Base-by-base conservation (phyloP, 2,113 vertebrate species). In the Lepidothrix coronata region DNA sequence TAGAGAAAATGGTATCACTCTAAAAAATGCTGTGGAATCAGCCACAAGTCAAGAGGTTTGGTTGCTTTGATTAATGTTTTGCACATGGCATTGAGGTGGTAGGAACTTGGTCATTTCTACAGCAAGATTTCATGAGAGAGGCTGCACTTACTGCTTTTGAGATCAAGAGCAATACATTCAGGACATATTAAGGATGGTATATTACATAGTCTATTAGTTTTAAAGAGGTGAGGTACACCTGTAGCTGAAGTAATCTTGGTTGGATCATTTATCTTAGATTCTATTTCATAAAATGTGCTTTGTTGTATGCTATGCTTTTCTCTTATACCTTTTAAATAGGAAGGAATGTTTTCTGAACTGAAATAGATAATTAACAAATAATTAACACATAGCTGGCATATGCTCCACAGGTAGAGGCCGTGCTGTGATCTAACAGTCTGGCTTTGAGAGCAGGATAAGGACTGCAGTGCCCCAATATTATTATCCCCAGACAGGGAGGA, bases 21-120 rank as follows among this genome's bases (percentile, higher is more conserved):
- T 39, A 39, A 81, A 94, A 67, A 92, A 27, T 39, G 54, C 84
- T 94, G 74, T 72, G 62, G 94, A 93, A 94, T 95, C 94, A 95
- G 87, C 81, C 94, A 87, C 66, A 91, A 92, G 62, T 91, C 62
- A 92, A 94, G 89, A 92, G 41, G 76, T 78, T 70, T 73, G 24
- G 70, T 73, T 93, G 84, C 89, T 96, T 94, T 92, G 84, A 95
- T 89, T 72, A 77, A 89, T 58, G 35, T 82, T 94, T 92, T 93
- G 91, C 43, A 54, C 41, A 65, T 66, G 41, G 77, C 54, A 85
- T 41, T 62, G 77, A 82, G 46, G 58, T 35, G 22, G 62, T 51
- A 85, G 75, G 55, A 95, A 88, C 37, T 82, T 7, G 1, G 85
- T 89, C 57, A 82, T 89, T 95, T 83, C 44, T 79, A 74, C 58